Evolutionary conservation across 2,888 invertebrate genomes (phyloP), one percentile per base, ranked within the genome.

Genomic region (Melolontha melolontha): DNA sequence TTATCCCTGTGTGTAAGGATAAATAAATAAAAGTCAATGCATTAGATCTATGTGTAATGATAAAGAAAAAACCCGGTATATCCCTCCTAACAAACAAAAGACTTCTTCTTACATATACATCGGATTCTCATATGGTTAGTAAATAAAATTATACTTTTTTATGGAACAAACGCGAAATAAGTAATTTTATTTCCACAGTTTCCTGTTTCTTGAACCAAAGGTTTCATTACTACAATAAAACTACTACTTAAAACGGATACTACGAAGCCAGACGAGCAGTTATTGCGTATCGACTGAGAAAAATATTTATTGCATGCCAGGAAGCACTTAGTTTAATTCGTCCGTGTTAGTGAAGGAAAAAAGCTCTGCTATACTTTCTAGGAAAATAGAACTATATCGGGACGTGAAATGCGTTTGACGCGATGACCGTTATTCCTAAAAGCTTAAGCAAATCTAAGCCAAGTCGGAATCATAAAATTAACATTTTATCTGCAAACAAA

Each of bases 401-500:
- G 44, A 52, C 42, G 51, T 12, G 40, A 22, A 17, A 22, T 12
- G 40, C 59, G 59, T 62, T 62, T 12, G 59, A 14, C 29, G 47
- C 59, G 47, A 62, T 62, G 59, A 62, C 51, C 66, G 66, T 64
- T 59, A 64, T 64, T 64, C 47, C 22, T 64, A 65, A 71, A 72
- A 67, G 65, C 52, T 71, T 69, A 70, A 64, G 66, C 72, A 71
- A 72, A 71, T 72, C 71, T 68, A 54, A 55, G 68, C 57, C 63
- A 67, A 68, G 66, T 59, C 64, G 68, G 68, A 54, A 54, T 68
- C 69, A 64, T 67, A 67, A 69, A 71, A 71, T 71, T 73, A 73
- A 71, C 71, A 73, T 73, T 73, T 73, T 71, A 70, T 73, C 66
- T 71, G 55, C 41, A 65, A 68, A 71, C 70, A 70, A 71, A 63